Percentiles rank a stretch among this genome's conserved stretches.
These are phyloP conservation scores for Ganaspis sp. DNA, from an alignment of 1,140 invertebrate genomes.

Conservation along the genomic window DNA sequence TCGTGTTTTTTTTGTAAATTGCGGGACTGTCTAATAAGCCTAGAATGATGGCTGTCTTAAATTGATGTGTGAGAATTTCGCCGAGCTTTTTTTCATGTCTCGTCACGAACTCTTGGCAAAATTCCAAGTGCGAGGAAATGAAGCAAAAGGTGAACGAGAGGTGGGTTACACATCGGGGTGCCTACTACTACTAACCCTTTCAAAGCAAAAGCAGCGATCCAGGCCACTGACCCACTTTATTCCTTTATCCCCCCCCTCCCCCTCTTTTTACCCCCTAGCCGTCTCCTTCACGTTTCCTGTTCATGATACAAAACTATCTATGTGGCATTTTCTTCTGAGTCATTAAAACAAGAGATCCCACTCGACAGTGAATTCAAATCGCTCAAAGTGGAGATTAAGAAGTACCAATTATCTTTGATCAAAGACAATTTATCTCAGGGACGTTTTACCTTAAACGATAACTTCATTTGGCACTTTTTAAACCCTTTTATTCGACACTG, in stretches of 20 bases:
- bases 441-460: background rate
- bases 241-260: conserved; percentile 63
- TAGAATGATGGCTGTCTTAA: background rate
- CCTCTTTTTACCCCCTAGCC: background rate
- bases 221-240: conserved; percentile 72
- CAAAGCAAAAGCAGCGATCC: conserved; percentile 67
- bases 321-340: background rate
- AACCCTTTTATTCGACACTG: too few relatives aligned
- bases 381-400: background rate
- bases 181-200: conserved; percentile 51
- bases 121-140: conserved; percentile 49
- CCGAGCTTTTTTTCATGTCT: conserved; percentile 36
- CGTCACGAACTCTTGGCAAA: conserved; percentile 48
- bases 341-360: conserved; percentile 13
- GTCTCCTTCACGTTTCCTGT: conserved; percentile 20
- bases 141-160: conserved; percentile 32
- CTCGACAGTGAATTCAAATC: background rate
- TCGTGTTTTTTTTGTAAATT: too few relatives aligned
- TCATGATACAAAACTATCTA: conserved; percentile 5
- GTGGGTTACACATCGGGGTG: conserved; percentile 55
- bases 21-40: background rate
- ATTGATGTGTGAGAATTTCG: conserved; percentile 14
- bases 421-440: background rate
- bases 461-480: background rate
- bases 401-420: background rate